Conservation (phyloP, 2,113 vertebrate genomes). For the Gobiocypris rarus region DNA sequence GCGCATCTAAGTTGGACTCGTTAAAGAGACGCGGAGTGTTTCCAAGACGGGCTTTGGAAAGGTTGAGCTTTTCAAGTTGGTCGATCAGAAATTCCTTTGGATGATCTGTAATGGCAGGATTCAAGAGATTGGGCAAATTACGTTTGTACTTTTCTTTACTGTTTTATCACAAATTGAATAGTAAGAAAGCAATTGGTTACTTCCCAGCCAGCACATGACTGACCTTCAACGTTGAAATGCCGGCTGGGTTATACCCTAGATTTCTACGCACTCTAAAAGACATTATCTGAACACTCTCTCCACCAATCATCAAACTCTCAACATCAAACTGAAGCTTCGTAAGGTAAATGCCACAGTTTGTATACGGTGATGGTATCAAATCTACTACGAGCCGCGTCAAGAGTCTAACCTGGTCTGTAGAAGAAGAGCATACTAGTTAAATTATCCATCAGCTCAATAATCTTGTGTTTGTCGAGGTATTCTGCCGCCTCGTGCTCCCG, state of each 20-base stretch:
- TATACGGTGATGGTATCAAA: neutral
- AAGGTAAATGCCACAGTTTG: neutral
- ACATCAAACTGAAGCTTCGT: neutral
- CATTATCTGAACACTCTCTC: neutral
- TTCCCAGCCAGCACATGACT: too few species aligned
- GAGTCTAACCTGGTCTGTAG: constrained; percentile 69
- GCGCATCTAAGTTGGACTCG: constrained; percentile 68
- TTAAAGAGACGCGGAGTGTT: constrained; percentile 67
- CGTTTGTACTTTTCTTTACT: neutral
- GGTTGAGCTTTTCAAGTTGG: constrained; percentile 68
- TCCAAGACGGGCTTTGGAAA: constrained; percentile 43
- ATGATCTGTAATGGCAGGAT: constrained; percentile 61
- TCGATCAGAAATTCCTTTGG: constrained; percentile 72
- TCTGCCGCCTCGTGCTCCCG: constrained; percentile 61
- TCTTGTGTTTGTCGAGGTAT: constrained; percentile 70
- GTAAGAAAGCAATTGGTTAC: neutral
- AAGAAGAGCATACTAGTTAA: constrained; percentile 71
- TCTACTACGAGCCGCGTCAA: neutral
- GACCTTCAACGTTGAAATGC: too few species aligned
- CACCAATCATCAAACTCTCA: neutral
- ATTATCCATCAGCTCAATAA: constrained; percentile 68
- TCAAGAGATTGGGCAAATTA: neutral
- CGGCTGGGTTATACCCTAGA: too few species aligned
- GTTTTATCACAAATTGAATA: neutral
- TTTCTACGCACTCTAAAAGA: neutral